Base-by-base conservation (phyloP, 2,113 vertebrate genomes). In the Laterallus jamaicensis region DNA sequence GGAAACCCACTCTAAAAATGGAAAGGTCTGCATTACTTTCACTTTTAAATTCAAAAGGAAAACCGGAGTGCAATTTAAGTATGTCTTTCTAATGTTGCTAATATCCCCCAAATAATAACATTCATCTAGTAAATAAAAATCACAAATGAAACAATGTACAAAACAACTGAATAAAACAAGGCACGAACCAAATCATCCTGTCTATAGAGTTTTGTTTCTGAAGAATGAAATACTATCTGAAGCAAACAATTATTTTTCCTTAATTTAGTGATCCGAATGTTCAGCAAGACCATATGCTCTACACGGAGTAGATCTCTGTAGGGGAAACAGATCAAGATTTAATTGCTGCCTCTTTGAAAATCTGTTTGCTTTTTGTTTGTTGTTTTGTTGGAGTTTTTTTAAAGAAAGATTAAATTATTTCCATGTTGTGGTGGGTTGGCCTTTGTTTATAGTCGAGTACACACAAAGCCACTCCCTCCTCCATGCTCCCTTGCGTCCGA, bases 161-260 rank as follows among this genome's bases (percentile, higher is more conserved):
- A 39, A 70, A 20, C 7, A 39, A 13, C 32, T 74, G 9, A 52
- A 24, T 70, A n/a, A 71, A 81, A 42, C 6, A 44, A 4, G 20
- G 8, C 5, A 55, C 3, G 4, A 42, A 47, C 0, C 0, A 35
- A 56, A 4, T 39, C 66, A 4, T 3, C 17, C 4, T 55, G 28
- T 50, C 31, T 29, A 18, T 29, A 29, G 21, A 4, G 1, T 29
- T 64, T 22, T 32, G 6, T 37, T 82, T 58, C n/a, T 11, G 1
- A 70, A 12, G 47, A 79, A 74, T 25, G 28, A 86, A 82, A 60
- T 40, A 5, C 2, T 39, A 7, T 20, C 25, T 13, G 12, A 86
- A 75, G 5, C 9, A 40, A 71, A 11, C 6, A 31, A 14, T 26
- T 1, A n/a, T 69, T 74, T 6, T 21, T 50, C 24, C 70, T 62